Evolutionary conservation across 2,888 invertebrate genomes (phyloP).

Genomic region (Rhingia rostrata): DNA sequence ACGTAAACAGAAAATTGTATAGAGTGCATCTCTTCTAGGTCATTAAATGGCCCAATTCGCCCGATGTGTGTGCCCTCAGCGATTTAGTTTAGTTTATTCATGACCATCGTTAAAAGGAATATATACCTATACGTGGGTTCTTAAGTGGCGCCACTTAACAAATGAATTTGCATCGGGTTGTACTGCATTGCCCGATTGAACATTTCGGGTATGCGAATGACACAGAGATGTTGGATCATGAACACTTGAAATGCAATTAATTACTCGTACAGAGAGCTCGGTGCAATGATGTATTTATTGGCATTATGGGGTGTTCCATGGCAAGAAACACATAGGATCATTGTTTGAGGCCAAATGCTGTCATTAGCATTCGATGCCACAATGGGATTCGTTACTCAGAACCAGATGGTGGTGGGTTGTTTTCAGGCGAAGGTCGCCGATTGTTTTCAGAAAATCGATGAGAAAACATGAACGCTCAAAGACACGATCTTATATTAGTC

Average conservation of each 20-base stretch:
- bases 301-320: conserved; percentile 13
- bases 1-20: conserved; percentile 11
- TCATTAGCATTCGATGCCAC: conserved; percentile 47
- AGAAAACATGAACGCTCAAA: too few species aligned
- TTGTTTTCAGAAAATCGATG: background rate
- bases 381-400: conserved; percentile 40
- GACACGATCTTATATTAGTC: too few species aligned
- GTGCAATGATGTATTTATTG: conserved; percentile 70
- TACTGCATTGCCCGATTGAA: conserved; percentile 10
- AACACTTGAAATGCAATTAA: conserved; percentile 69
- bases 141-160: conserved; percentile 65
- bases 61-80: conserved; percentile 8
- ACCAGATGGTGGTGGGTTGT: conserved; percentile 23
- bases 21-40: conserved; percentile 65
- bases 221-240: background rate
- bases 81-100: conserved; percentile 65
- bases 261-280: conserved; percentile 17
- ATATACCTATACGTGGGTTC: conserved; percentile 17
- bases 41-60: conserved; percentile 68
- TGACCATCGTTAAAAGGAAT: conserved; percentile 54
- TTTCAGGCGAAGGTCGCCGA: background rate
- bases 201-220: conserved; percentile 26
- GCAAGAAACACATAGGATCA: conserved; percentile 32
- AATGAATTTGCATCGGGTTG: conserved; percentile 12
- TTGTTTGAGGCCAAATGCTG: conserved; percentile 51